Conservation (phyloP, 2,113 vertebrate species). For the Indicator indicator region DNA sequence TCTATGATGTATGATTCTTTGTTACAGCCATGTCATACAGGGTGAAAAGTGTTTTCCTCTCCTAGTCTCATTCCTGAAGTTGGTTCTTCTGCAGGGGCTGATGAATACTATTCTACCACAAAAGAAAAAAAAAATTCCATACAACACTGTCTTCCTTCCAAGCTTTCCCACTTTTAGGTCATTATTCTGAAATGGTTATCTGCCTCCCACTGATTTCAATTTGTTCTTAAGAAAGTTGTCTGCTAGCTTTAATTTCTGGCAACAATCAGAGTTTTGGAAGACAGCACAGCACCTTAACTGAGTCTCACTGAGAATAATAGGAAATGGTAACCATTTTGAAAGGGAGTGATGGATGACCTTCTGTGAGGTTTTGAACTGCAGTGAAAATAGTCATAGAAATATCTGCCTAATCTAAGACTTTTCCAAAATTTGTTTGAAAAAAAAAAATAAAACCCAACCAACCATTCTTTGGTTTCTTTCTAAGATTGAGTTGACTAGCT, state of each 20-base stretch:
- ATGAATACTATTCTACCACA: neutral
- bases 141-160: neutral
- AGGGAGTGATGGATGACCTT: neutral
- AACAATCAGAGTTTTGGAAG: constrained; percentile 18
- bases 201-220: constrained; percentile 29
- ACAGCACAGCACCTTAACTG: neutral
- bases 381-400: neutral
- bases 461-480: neutral
- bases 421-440: neutral
- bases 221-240: constrained; percentile 26
- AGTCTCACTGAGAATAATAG: neutral
- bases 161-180: neutral
- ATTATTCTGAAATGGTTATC: constrained; percentile 10
- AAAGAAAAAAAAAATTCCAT: neutral
- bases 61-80: neutral
- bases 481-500: neutral
- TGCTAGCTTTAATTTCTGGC: neutral
- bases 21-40: neutral
- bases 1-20: neutral
- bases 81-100: neutral
- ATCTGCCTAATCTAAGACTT: neutral
- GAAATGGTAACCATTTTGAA: neutral
- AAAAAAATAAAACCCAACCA: neutral
- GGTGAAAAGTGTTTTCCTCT: neutral
- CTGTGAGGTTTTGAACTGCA: neutral